Base-by-base conservation (phyloP, 2,797 vertebrate species). In the Synaphobranchus kaupii region DNA sequence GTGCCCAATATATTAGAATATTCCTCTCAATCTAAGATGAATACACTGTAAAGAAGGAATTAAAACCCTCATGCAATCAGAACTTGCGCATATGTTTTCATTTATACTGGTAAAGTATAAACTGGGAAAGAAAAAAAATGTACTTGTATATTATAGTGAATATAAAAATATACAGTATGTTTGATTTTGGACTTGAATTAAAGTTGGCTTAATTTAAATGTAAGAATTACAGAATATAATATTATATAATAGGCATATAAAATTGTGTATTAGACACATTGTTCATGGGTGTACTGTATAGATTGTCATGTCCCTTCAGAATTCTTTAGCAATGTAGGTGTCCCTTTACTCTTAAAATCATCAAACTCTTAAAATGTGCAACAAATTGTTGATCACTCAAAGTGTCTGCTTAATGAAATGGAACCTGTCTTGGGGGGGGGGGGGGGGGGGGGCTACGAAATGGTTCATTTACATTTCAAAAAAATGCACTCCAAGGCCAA, bases 1-100 rank as follows among this genome's bases (percentile, higher is more conserved):
- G 90, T 94, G 95, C 95, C 90, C 90, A 94, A 94, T 94, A 93
- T 95, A 94, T 95, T 93, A 94, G 93, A 91, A 93, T 95, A 94
- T 95, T 95, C 94, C 91, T 92, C 92, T 90, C 93, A 93, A 94
- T 95, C 94, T 94, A 90, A 93, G 93, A 95, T 96, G 95, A 95
- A 94, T 94, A 92, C 92, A 89, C 89, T 93, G 92, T 92, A 28
- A 60, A 63, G 25, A 56, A 7, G 20, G 68, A 84, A 31, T 71
- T 71, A 71, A 71, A 28, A 71, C n/a, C 8, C 3, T 71, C 8
- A 71, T n/a, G n/a, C 12, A 28, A 3, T 31, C n/a, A 71, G 28
- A 2, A 31, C n/a, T 71, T 71, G 8, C 5, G 22, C 20, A 63
- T n/a, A 58, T 58, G 56, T 22, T 63, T 63, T 22, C 3, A 63